Evolutionary conservation across 2,797 vertebrate genomes (phyloP).

Genomic region (Morelia viridis): DNA sequence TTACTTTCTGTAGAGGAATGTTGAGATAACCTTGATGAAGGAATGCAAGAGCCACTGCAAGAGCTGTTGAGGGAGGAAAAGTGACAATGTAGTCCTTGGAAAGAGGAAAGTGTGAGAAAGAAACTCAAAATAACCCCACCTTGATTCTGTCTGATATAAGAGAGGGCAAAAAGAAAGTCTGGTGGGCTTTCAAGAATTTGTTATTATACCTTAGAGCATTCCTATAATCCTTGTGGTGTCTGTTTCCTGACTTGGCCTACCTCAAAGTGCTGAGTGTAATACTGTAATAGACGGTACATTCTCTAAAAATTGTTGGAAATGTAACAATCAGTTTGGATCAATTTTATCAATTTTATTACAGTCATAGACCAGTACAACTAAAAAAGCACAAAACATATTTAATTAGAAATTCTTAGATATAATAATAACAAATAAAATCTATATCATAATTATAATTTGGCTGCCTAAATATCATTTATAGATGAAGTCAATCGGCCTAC

Average conservation of each 20-base stretch:
- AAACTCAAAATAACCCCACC: background rate
- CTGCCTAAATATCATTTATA: no score
- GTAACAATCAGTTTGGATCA: background rate
- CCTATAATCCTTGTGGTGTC: background rate
- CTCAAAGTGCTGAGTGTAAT: background rate
- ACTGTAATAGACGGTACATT: background rate
- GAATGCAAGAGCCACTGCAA: background rate
- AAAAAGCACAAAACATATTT: no score
- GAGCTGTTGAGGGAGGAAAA: background rate
- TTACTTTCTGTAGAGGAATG: background rate
- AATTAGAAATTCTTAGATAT: no score
- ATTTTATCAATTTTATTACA: no score
- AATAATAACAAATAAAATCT: no score
- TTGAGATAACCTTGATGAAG: background rate
- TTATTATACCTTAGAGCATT: background rate
- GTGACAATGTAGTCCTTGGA: background rate
- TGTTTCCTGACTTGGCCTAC: background rate
- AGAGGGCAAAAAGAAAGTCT: background rate
- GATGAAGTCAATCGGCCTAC: no score
- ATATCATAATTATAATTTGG: no score
- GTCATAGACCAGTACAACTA: no score
- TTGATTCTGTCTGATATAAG: background rate
- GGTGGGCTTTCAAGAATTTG: background rate
- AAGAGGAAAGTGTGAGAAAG: background rate
- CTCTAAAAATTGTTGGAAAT: background rate